These are phyloP conservation scores for Malurus melanocephalus DNA, from an alignment of 2,113 vertebrate species.

Conservation along the genomic window DNA sequence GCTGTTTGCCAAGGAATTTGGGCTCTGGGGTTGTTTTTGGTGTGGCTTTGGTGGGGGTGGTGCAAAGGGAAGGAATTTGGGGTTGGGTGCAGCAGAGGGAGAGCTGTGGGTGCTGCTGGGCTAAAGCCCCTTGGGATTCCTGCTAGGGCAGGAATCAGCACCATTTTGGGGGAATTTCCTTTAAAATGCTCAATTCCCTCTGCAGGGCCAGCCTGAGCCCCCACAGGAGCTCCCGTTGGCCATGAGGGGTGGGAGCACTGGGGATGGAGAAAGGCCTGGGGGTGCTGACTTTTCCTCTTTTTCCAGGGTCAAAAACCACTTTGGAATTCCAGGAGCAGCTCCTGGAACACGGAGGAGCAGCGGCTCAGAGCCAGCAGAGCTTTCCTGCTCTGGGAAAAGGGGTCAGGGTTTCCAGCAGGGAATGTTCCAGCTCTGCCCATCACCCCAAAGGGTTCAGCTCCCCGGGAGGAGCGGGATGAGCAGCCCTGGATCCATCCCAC, in stretches of 20 bases:
- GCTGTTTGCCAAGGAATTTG: neutral
- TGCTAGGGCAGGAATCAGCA: neutral
- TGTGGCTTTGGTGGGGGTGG: neutral
- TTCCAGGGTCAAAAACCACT: too few relatives aligned
- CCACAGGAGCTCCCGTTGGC: neutral
- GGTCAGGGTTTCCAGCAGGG: rapidly evolving
- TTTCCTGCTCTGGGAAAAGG: neutral
- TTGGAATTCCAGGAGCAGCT: neutral
- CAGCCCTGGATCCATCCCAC: neutral
- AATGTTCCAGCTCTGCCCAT: neutral
- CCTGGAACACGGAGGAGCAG: rapidly evolving
- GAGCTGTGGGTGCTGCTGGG: neutral
- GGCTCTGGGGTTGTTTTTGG: neutral
- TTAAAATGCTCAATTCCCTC: neutral
- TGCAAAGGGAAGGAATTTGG: neutral
- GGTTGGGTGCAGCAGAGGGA: rapidly evolving
- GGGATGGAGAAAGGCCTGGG: neutral
- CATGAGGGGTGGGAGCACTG: rapidly evolving
- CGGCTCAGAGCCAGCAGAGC: rapidly evolving
- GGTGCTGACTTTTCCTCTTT: neutral
- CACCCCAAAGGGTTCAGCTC: neutral
- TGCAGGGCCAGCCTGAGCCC: neutral
- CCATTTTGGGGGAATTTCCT: neutral
- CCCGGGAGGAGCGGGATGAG: neutral
- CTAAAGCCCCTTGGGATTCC: neutral